Conservation (phyloP, 2,797 vertebrate species). For the Stomatorhinus walkeri region DNA sequence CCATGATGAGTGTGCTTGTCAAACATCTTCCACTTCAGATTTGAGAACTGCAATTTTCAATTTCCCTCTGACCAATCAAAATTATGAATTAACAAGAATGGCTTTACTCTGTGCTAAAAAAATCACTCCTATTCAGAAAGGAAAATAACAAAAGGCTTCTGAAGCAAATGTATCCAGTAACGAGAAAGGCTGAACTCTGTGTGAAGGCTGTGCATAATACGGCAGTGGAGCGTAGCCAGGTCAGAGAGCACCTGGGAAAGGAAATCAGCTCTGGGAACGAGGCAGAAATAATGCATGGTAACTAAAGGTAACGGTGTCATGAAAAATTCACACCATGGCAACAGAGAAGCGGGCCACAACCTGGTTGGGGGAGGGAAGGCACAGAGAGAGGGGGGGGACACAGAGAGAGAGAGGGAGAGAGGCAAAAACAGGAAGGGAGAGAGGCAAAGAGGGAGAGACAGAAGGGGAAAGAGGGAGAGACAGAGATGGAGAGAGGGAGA, state of each 20-base stretch:
- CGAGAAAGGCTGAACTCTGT: background rate
- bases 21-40: background rate
- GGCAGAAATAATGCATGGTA: constrained; percentile 78
- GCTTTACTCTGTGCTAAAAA: background rate
- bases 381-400: constrained; percentile 33
- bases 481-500: constrained; percentile 18
- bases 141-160: background rate
- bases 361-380: constrained; percentile 41
- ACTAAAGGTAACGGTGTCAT: constrained; percentile 71
- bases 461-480: background rate
- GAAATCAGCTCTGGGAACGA: constrained; percentile 21
- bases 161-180: background rate
- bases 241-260: constrained; percentile 29
- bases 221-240: background rate
- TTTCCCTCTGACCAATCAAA: background rate
- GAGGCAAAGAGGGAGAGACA: too few species aligned
- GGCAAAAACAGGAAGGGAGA: background rate
- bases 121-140: background rate
- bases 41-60: background rate
- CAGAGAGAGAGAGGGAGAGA: constrained; percentile 38
- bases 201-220: background rate
- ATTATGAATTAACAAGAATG: background rate
- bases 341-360: constrained; percentile 20
- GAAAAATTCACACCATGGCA: constrained; percentile 61
- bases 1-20: background rate